A percentile compares a stretch with the other conserved stretches of the same genome.
phyloP scores from a whole-genome alignment of 2,888 invertebrate genomes.

The Phragmatobia fuliginosa region DNA sequence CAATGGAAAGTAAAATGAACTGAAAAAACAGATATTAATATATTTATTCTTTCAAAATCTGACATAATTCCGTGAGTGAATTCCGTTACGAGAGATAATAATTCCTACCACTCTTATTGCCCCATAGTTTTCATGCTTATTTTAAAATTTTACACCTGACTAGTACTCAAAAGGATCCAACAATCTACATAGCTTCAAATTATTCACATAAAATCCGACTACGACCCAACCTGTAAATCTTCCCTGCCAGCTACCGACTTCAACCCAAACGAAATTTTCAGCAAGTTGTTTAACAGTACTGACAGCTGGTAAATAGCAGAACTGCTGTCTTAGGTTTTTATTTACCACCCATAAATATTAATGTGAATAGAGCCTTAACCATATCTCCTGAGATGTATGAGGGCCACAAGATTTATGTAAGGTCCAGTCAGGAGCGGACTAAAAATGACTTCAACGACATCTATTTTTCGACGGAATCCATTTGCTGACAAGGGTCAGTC shows the following conservation, averaged over 20 bases:
- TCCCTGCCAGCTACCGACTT: conserved; percentile 5
- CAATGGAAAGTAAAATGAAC: not conserved
- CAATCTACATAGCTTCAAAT: not conserved
- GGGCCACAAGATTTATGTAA: conserved; percentile 72
- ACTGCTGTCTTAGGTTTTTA: conserved; percentile 52
- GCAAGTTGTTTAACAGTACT: conserved; percentile 1
- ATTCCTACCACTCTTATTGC: too few relatives aligned
- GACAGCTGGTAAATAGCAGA: conserved; percentile 48
- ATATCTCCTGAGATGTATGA: conserved; percentile 67
- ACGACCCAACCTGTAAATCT: conserved; percentile 23
- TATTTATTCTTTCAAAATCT: not conserved
- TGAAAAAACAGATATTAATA: not conserved
- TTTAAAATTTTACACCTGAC: not conserved
- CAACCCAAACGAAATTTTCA: not conserved
- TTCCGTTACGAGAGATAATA: not conserved
- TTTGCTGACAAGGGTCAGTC: conserved; percentile 78
- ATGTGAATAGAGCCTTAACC: conserved; percentile 60
- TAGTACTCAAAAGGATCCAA: not conserved
- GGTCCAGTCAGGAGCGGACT: conserved; percentile 62
- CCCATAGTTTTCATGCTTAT: not conserved
- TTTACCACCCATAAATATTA: conserved; percentile 71
- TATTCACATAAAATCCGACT: not conserved
- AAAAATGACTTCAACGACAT: conserved; percentile 71
- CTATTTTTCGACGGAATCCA: conserved; percentile 65
- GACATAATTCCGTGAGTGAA: not conserved